Evolutionary conservation across 2,113 vertebrate genomes (phyloP).

Genomic region (Sceloporus undulatus): DNA sequence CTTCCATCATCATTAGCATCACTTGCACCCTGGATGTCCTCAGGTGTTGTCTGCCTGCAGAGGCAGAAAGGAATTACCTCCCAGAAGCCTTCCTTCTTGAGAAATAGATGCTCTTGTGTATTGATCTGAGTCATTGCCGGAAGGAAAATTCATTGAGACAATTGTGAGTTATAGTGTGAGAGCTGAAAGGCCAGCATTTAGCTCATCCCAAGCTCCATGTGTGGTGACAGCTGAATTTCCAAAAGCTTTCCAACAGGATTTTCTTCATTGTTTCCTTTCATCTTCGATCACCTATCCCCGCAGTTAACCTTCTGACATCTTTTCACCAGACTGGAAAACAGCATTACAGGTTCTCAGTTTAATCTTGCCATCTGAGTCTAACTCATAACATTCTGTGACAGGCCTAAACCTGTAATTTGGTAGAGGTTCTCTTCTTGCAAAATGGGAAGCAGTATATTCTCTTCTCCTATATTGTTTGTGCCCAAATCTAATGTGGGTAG

Average conservation of each 20-base stretch:
- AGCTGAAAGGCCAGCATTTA: constrained; percentile 24
- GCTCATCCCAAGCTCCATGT: background rate
- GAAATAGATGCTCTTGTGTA: background rate
- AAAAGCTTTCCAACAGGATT: constrained; percentile 36
- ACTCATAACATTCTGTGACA: background rate
- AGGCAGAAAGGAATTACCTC: background rate
- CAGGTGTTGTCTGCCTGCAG: background rate
- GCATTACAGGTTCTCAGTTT: background rate
- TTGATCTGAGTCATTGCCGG: background rate
- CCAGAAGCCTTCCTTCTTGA: background rate
- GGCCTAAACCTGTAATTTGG: background rate
- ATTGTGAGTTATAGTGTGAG: constrained; percentile 46
- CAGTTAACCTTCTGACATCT: constrained; percentile 6
- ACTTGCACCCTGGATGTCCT: background rate
- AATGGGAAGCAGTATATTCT: constrained; percentile 19
- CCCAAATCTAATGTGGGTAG: accelerated
- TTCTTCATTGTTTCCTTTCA: constrained; percentile 52
- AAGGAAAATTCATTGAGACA: constrained; percentile 6
- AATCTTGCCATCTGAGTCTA: background rate
- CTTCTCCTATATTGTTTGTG: background rate
- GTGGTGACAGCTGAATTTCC: background rate
- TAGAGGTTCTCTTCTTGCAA: background rate
- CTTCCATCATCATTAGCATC: background rate
- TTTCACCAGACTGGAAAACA: constrained; percentile 16
- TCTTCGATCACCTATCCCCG: background rate